Evolutionary conservation across 1,140 invertebrate genomes (phyloP), one percentile per base, ranked within the genome.

Genomic region (Drosophila grimshawi): DNA sequence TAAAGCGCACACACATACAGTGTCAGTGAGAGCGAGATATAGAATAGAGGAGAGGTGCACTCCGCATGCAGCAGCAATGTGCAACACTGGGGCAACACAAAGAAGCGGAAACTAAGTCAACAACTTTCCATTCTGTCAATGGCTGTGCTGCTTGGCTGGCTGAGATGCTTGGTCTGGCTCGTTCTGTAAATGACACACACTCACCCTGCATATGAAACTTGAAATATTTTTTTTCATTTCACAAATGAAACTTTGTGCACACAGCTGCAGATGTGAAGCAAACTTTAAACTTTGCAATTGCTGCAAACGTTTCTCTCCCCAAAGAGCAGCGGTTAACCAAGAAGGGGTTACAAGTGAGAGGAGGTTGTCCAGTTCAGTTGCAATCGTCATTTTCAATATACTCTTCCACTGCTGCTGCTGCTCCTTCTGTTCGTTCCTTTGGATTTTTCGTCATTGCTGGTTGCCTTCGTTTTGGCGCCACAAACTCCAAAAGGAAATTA

Each of bases 41-140:
- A 33, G 11, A 10, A 3, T 8, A n/a, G n/a, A 46, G 10, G 27
- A 6, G 4, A 35, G 11, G 49, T 43, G 46, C 46, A 19, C 19
- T 19, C 19, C 19, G 19, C 1, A 19, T 19, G 19, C 1, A 59
- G 7, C 30, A 19, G 48, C 32, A 37, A 48, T 35, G 43, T 48
- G 52, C 43, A 41, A 39, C 43, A 33, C n/a, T 48, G 52, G 53
- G 53, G 49, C 51, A 68, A 45, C 56, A 11, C 64, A 75, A 64
- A 78, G 80, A 52, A 77, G 53, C 75, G 55, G 72, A 82, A 86
- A 86, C 83, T 69, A 65, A 86, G 83, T 86, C 83, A 86, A 86
- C 83, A 88, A 88, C 80, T 86, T 86, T 86, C 83, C 78, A 88
- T 86, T 88, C 82, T 86, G 83, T 86, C 83, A 88, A 88, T 88